A percentile compares a stretch with the other conserved stretches of the same genome.
These are phyloP conservation scores for Scaptomyza polygonia DNA, from an alignment of 2,888 invertebrate species.

Conservation along the genomic window DNA sequence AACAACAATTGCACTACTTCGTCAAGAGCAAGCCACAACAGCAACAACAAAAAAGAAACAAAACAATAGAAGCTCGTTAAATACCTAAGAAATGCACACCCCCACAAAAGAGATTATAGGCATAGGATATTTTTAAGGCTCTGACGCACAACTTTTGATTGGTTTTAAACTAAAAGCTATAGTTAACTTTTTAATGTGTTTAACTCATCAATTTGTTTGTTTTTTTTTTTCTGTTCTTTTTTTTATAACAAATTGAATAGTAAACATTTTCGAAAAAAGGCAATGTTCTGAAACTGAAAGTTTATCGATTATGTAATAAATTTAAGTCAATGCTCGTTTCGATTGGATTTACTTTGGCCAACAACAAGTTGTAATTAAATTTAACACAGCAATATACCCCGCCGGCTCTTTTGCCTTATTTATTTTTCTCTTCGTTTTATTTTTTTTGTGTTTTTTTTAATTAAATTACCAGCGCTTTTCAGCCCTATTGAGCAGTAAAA, in stretches of 20 bases:
- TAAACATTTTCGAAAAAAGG: not conserved
- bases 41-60: too few species aligned
- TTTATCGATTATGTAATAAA: conserved; percentile 3
- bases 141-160: not conserved
- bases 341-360: not conserved
- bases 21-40: not conserved
- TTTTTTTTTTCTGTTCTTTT: too few species aligned
- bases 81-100: not conserved
- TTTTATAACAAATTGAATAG: not conserved
- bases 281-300: conserved; percentile 2
- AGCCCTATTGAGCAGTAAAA: not conserved
- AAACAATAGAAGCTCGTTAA: conserved; percentile 9
- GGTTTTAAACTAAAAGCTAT: not conserved
- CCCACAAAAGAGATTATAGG: conserved; percentile 2
- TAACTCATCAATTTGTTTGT: not conserved
- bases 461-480: not conserved
- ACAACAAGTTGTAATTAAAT: conserved; percentile 2
- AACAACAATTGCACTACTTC: not conserved
- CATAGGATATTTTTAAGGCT: not conserved
- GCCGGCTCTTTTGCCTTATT: not conserved
- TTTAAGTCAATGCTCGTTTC: not conserved
- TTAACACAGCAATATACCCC: not conserved
- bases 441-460: not conserved
- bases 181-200: not conserved
- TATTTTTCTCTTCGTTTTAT: not conserved